A percentile compares a stretch with the other conserved stretches of the same genome.
Evolutionary conservation across 1,140 invertebrate species (phyloP).

Genomic region (Cyphomyrmex costatus): DNA sequence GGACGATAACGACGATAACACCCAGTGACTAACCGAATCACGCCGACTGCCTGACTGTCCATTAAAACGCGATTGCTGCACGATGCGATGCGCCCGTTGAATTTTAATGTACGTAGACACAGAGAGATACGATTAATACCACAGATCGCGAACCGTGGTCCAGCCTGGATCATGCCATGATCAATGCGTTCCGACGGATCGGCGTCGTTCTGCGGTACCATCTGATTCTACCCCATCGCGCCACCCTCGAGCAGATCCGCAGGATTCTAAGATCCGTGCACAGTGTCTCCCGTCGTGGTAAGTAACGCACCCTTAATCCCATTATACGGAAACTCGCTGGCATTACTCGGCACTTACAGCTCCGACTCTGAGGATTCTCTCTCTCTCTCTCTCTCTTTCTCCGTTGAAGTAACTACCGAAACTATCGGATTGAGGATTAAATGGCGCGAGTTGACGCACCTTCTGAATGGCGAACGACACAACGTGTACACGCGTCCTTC

Average conservation of each 20-base stretch:
- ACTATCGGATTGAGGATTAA: constrained; percentile 44
- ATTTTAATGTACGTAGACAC: constrained; percentile 27
- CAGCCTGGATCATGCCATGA: constrained; percentile 80
- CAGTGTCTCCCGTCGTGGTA: constrained; percentile 83
- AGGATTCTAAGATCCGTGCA: constrained; percentile 79
- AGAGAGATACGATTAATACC: constrained; percentile 11
- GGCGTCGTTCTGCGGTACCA: constrained; percentile 85
- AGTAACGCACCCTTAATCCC: constrained; percentile 45
- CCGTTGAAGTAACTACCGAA: not conserved
- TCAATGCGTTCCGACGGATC: constrained; percentile 81
- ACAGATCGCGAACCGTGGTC: constrained; percentile 85
- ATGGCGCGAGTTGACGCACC: not conserved
- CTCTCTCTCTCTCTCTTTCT: not conserved
- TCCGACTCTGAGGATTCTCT: not conserved
- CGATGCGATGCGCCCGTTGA: not conserved
- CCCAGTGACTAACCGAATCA: not conserved
- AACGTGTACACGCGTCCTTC: not conserved
- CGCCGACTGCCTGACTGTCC: not conserved
- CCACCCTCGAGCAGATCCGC: constrained; percentile 79
- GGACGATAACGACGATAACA: not conserved
- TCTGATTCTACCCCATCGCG: constrained; percentile 80
- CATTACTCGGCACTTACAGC: constrained; percentile 13
- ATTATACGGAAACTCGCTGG: not conserved
- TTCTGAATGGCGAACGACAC: not conserved
- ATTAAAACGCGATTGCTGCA: constrained; percentile 29